Evolutionary conservation across 2,888 invertebrate genomes (phyloP).

Genomic region (Bhutanitis thaidina): DNA sequence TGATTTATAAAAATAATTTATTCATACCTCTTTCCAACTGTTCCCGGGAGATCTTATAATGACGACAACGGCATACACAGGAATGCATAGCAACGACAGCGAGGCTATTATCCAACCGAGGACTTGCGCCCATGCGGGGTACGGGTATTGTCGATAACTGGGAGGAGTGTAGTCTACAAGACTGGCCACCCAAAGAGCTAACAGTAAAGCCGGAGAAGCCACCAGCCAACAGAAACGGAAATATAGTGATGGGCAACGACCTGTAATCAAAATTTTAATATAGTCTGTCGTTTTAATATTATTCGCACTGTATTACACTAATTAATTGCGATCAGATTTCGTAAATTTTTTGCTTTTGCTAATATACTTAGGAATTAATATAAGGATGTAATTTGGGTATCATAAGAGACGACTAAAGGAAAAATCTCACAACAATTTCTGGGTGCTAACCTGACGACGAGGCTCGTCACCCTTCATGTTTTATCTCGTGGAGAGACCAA

Average conservation of each 20-base stretch:
- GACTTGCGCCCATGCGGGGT: slow-evolving; percentile 91
- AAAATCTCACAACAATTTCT: no score
- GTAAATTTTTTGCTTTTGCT: no score
- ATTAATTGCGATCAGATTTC: no score
- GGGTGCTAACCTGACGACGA: no score
- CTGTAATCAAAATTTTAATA: slow-evolving; percentile 32
- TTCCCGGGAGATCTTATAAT: slow-evolving; percentile 85
- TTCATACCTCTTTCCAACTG: slow-evolving; percentile 84
- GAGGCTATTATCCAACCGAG: slow-evolving; percentile 93
- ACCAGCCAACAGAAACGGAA: slow-evolving; percentile 92
- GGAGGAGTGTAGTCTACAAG: slow-evolving; percentile 93
- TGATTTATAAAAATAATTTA: neutral
- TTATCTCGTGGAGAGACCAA: no score
- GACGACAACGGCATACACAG: slow-evolving; percentile 87
- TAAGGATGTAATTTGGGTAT: no score
- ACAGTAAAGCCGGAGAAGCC: slow-evolving; percentile 88
- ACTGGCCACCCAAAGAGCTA: slow-evolving; percentile 93
- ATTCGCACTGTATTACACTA: no score
- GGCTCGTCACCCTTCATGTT: no score
- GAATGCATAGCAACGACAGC: slow-evolving; percentile 91
- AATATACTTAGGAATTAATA: no score
- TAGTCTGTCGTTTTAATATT: no score
- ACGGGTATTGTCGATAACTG: slow-evolving; percentile 89
- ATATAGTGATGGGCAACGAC: slow-evolving; percentile 86
- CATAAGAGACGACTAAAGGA: no score